phyloP scores from a whole-genome alignment of 2,888 invertebrate genomes.

The Aporophyla nigra region DNA sequence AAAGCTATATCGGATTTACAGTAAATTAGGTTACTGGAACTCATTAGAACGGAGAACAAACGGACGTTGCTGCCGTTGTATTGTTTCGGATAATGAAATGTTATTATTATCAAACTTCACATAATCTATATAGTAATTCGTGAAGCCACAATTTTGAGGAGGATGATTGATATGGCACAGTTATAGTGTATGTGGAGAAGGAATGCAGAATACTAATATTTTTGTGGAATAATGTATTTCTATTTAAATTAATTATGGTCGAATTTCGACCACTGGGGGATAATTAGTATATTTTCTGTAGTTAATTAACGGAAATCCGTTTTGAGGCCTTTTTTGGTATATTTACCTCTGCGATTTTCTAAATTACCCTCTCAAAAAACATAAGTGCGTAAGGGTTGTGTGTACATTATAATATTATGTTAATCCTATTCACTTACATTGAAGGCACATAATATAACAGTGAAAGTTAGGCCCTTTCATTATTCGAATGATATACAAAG shows the following conservation, averaged over 20 bases:
- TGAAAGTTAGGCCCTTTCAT: constrained; percentile 47
- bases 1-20: constrained; percentile 78
- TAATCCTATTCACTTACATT: constrained; percentile 7
- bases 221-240: too few relatives aligned
- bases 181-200: too few relatives aligned
- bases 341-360: neutral
- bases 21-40: constrained; percentile 69
- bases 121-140: neutral
- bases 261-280: too few relatives aligned
- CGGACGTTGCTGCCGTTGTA: constrained; percentile 44
- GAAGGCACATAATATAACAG: constrained; percentile 1
- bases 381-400: neutral
- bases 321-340: neutral
- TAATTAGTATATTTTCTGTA: neutral
- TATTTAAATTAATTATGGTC: too few relatives aligned
- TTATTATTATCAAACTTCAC: constrained; percentile 4
- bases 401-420: neutral
- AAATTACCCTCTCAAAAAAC: neutral
- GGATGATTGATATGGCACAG: too few relatives aligned
- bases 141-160: too few relatives aligned
- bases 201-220: too few relatives aligned
- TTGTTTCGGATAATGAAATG: constrained; percentile 40
- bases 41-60: constrained; percentile 63
- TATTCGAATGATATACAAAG: constrained; percentile 24
- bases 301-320: neutral